Evolutionary conservation across 2,888 invertebrate species (phyloP).

Genomic region (Trissonchulus latispiculum): DNA sequence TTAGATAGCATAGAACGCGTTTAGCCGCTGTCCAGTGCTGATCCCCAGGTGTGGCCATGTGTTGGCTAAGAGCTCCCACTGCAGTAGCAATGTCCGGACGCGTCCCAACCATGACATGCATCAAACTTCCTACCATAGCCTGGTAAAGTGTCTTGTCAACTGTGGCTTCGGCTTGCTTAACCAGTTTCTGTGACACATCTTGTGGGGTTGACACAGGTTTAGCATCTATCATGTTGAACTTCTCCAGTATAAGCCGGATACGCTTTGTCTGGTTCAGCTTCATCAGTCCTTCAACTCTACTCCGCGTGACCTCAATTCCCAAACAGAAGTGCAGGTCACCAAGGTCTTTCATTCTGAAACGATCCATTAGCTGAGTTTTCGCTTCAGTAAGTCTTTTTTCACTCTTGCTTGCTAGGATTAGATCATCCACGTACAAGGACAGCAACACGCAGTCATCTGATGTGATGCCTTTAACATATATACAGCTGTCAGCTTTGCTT

Average conservation of each 20-base stretch:
- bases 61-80: not conserved
- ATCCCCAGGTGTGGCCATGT: constrained; percentile 19
- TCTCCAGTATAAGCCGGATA: constrained; percentile 16
- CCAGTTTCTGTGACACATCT: constrained; percentile 4
- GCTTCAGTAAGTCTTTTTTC: not conserved
- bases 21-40: constrained; percentile 27
- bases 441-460: not conserved
- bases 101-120: constrained; percentile 12
- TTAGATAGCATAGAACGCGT: constrained; percentile 23
- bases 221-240: constrained; percentile 18
- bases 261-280: constrained; percentile 10
- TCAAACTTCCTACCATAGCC: constrained; percentile 18
- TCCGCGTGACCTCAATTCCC: not conserved
- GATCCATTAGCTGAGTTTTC: not conserved
- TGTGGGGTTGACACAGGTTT: constrained; percentile 24
- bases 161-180: not conserved
- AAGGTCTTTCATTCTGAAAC: not conserved
- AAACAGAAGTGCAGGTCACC: not conserved
- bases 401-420: not conserved
- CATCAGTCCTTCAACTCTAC: not conserved
- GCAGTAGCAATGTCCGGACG: constrained; percentile 21
- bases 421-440: not conserved
- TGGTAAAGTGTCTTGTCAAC: constrained; percentile 11
- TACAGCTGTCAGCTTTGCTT: not conserved
- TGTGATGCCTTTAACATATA: not conserved